Evolutionary conservation across 1,140 invertebrate genomes (phyloP).

Genomic region (Tachypleus tridentatus): DNA sequence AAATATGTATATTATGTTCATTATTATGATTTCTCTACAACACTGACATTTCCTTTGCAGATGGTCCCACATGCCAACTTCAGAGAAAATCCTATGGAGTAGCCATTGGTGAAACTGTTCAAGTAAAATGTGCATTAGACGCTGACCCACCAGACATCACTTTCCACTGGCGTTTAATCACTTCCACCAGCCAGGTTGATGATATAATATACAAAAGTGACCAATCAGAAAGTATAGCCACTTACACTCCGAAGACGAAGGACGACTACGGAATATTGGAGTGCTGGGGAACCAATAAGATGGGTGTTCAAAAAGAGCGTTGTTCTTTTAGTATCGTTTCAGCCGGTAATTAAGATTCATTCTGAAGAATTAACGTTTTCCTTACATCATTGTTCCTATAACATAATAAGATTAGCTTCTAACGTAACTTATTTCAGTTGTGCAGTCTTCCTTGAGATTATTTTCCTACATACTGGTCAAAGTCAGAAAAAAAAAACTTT

Average conservation of each 20-base stretch:
- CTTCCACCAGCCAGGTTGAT: slow-evolving; percentile 75
- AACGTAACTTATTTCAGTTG: too few species aligned
- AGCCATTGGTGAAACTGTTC: slow-evolving; percentile 57
- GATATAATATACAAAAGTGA: slow-evolving; percentile 25
- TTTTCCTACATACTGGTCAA: too few species aligned
- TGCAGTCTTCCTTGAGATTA: too few species aligned
- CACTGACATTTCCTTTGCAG: too few species aligned
- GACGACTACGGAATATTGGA: slow-evolving; percentile 75
- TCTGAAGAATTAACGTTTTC: too few species aligned
- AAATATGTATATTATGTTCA: too few species aligned
- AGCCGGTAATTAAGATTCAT: slow-evolving; percentile 1
- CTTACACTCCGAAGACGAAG: slow-evolving; percentile 45
- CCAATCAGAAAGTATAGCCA: slow-evolving; percentile 4
- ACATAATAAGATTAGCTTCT: too few species aligned
- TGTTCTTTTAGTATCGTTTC: slow-evolving; percentile 47
- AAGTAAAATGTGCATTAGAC: slow-evolving; percentile 64
- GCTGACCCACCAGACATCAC: slow-evolving; percentile 56
- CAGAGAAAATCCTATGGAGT: slow-evolving; percentile 54
- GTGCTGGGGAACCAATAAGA: slow-evolving; percentile 67
- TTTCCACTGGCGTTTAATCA: slow-evolving; percentile 86
- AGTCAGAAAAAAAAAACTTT: too few species aligned
- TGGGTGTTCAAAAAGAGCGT: slow-evolving; percentile 55
- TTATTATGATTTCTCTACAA: too few species aligned
- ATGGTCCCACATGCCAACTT: too few species aligned
- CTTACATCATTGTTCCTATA: too few species aligned